Base-by-base conservation (phyloP, 2,888 invertebrate genomes). In the Tenodera sinensis region DNA sequence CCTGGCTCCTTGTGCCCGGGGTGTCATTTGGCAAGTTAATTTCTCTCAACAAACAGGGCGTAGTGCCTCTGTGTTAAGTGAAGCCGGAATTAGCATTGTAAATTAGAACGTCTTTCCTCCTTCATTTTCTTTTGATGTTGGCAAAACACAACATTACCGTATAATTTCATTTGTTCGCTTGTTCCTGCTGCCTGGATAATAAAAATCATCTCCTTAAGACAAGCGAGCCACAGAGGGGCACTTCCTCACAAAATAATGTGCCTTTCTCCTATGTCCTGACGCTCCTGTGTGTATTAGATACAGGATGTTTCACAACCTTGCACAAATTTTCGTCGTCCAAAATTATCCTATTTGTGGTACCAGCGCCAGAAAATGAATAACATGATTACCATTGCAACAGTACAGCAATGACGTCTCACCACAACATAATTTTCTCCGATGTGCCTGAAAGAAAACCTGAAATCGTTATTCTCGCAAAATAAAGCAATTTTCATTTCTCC, bases 31-130 rank as follows among this genome's bases (percentile, higher is more conserved):
- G n/a, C 2, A 82, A 87, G 83, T 42, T 87, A 87, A 87, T 87
- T 82, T 87, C 34, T 87, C 30, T 28, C 28, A 81, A 81, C 86
- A 86, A 81, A 86, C 86, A 86, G 30, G 34, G 28, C 54, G 28
- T 28, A 71, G 54, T 71, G 54, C 54, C 54, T 71, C 20, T 71
- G 54, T 71, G 54, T 25, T 71, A 54, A 20, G 81, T 87, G 71
- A 87, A 71, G n/a, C 30, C 83, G 14, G 30, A 85, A 88, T 88
- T 88, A 88, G 88, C 88, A 88, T 83, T 88, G 88, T 42, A 88
- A 83, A 88, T 88, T 88, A 85, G 15, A 34, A 42, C 81, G 28
- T 27, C 20, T 28, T 81, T 71, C 28, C 86, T 27, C 54, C 54
- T 71, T 71, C 54, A 71, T 83, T 82, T 87, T 88, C 84, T 85